Evolutionary conservation across 2,797 vertebrate genomes (phyloP), one percentile per base, ranked within the genome.

Genomic region (Anabas testudineus): DNA sequence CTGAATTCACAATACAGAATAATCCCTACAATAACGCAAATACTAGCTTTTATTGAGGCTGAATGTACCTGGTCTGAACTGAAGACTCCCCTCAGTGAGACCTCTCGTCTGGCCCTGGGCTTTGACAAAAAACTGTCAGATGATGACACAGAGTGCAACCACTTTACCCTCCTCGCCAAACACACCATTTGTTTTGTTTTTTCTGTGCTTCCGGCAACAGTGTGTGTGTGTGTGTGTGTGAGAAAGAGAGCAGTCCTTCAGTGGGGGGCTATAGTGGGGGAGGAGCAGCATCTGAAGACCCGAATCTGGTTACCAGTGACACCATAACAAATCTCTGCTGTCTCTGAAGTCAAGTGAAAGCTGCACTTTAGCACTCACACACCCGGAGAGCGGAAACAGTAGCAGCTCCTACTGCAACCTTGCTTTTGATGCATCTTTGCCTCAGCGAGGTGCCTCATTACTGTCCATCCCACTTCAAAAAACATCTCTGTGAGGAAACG

Each of bases 141-240:
- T 91, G 90, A 92, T 71, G 91, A 92, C 90, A 92, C 81, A 0
- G 37, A 73, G 66, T 56, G 91, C 71, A 92, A 92, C 52, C 52
- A 52, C 67, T 75, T 80, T 65, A 75, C 42, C 69, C 67, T 74
- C 52, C 66, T 62, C 70, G 59, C 43, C 60, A 78, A 77, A 80
- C 52, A 56, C 53, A 72, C 57, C 21, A 37, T 71, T 69, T 85
- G 68, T 82, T 51, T 64, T 64, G 1, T 10, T 45, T 65, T 64
- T 26, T 53, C 80, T 66, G 52, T 18, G 16, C 30, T 54, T 24
- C 57, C 21, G 74, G 65, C 22, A 57, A 63, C 56, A 46, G 14
- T 1, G 28, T 19, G 34, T 46, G 51, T 26, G 15, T 43, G 30
- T 39, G 34, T 28, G 28, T 13, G 52, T 10, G 24, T 15, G 19